A percentile compares a stretch with the other conserved stretches of the same genome.
These are phyloP conservation scores for Imbricaverruca yamaguchii DNA, from an alignment of 2,888 invertebrate genomes.

Conservation along the genomic window DNA sequence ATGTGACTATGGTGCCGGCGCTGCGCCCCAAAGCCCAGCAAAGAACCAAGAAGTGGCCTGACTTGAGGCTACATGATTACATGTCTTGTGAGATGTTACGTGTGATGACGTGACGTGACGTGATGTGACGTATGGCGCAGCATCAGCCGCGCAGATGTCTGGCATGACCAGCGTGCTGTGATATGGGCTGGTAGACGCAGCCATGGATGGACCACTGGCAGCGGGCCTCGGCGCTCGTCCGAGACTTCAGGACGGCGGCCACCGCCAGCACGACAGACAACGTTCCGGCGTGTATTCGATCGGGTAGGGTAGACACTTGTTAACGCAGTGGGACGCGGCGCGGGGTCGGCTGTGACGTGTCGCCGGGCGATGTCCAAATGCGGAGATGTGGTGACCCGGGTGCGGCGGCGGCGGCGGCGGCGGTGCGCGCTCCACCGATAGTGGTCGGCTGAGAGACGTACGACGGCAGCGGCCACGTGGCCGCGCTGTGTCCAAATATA, in stretches of 20 bases:
- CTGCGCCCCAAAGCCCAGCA: no score
- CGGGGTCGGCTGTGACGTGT: neutral
- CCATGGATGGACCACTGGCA: neutral
- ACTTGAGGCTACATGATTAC: no score
- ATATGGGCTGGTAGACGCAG: neutral
- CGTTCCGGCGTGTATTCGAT: neutral
- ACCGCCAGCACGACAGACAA: neutral
- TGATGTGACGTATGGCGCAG: neutral
- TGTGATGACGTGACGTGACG: no score
- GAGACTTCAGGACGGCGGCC: neutral
- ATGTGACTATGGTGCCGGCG: no score
- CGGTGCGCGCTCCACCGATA: no score
- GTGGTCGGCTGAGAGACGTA: no score
- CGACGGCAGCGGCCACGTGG: neutral
- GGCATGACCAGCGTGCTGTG: neutral
- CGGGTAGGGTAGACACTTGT: neutral
- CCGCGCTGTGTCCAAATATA: neutral
- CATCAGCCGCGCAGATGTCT: neutral
- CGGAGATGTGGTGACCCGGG: neutral
- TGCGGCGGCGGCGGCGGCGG: neutral
- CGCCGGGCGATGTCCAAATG: no score
- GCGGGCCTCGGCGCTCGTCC: neutral
- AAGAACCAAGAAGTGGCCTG: no score
- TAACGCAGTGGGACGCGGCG: neutral
- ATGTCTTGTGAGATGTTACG: no score